A percentile compares a stretch with the other conserved stretches of the same genome.
Conservation (phyloP, 30 jellyfish, hydroid and myxozoan genomes). For the Clytia hemisphaerica region DNA sequence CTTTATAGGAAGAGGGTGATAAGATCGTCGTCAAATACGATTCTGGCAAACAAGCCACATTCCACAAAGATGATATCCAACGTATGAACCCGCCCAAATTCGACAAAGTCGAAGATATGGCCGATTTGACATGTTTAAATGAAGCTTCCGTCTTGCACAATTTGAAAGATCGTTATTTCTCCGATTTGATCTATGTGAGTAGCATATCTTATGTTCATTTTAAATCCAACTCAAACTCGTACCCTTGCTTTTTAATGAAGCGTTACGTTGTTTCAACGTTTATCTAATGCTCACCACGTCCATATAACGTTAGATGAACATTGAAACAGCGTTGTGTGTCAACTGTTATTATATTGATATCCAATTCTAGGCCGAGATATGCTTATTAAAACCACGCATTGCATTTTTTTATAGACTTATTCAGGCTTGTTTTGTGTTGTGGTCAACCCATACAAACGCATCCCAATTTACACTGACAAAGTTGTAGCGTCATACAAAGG, state of each 20-base stretch:
- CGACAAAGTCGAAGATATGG: slow-evolving; percentile 98
- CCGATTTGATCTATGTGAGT: slow-evolving; percentile 95
- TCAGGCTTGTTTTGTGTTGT: slow-evolving; percentile 99
- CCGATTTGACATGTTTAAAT: slow-evolving; percentile 96
- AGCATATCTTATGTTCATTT: not conserved
- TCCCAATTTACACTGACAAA: slow-evolving; percentile 97
- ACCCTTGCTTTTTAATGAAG: too few species aligned
- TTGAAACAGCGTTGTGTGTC: too few species aligned
- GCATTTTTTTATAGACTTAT: slow-evolving; percentile 62
- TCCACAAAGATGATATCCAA: slow-evolving; percentile 97
- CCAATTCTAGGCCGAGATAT: too few species aligned
- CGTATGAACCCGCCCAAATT: slow-evolving; percentile 99
- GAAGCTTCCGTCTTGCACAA: slow-evolving; percentile 99
- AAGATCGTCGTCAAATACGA: slow-evolving; percentile 83
- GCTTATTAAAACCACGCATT: too few species aligned
- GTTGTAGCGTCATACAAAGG: slow-evolving; percentile 87
- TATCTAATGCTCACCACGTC: too few species aligned
- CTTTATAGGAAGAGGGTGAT: slow-evolving; percentile 98
- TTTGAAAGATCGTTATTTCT: slow-evolving; percentile 84
- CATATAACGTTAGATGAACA: too few species aligned
- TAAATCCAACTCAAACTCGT: too few species aligned
- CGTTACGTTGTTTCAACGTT: too few species aligned
- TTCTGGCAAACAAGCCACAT: slow-evolving; percentile 83
- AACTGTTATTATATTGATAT: too few species aligned
- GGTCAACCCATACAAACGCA: slow-evolving; percentile 96